Evolutionary conservation across 1,140 invertebrate species (phyloP), one percentile per base, ranked within the genome.

Genomic region (Drosophila kepulauana): DNA sequence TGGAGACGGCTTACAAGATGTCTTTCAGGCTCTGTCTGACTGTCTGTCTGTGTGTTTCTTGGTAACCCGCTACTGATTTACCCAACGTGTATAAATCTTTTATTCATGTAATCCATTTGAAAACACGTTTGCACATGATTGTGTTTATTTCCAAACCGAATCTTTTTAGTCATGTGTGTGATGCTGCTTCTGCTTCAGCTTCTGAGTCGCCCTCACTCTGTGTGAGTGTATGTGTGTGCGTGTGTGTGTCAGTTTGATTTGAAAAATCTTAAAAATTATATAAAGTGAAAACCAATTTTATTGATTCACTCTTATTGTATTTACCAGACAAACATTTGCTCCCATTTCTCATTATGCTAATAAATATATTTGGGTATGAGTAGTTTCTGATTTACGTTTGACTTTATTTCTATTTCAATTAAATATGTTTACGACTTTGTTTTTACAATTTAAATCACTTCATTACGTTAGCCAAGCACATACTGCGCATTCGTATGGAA

Each of bases 91-190:
- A 85, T 85, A 89, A 89, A 89, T 89, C 85, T 89, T 89, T 89
- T 89, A 89, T 89, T 89, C 85, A 89, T 89, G 85, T 89, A 89
- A 89, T 89, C 85, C 85, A 89, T 89, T 89, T 89, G 85, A 79
- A 90, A 89, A 89, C 78, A 89, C 85, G 85, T 89, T 89, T 85
- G 81, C 85, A 89, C 85, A 89, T 89, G 85, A 89, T 89, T 89
- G 81, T 89, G 78, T 89, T 79, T 75, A 88, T 88, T 78, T 81
- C 73, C 68, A 78, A 80, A 84, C 73, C 67, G 67, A 80, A 82
- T 78, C 76, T 82, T 69, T 73, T 69, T 56, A 73, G 63, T 16
- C 68, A 76, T 11, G 5, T n/a, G 49, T 54, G 15, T 64, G 35
- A 43, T 0, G 41, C 20, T 25, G 20, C 20, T 25, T 43, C n/a